phyloP scores from a whole-genome alignment of 2,888 invertebrate species.

The Nymphalis urticae region DNA sequence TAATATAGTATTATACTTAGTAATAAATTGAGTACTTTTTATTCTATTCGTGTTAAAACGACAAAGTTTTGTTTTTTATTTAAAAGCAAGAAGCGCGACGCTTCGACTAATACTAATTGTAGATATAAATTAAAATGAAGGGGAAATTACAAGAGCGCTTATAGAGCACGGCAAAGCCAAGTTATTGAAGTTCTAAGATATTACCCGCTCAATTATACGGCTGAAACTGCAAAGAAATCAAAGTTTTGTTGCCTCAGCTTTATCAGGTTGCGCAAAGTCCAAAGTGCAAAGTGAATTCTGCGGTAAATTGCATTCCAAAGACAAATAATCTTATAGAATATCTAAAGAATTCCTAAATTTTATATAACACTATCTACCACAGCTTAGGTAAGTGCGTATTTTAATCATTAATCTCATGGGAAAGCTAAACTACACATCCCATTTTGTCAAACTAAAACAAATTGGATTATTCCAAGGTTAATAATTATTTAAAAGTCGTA shows the following conservation, averaged over 20 bases:
- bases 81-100: conserved; percentile 3
- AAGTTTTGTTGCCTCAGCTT: conserved; percentile 49
- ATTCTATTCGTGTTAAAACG: too few species aligned
- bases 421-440: too few species aligned
- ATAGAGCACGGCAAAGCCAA: conserved; percentile 25
- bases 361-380: conserved; percentile 22
- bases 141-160: conserved; percentile 25
- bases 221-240: conserved; percentile 43
- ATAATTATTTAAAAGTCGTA: too few species aligned
- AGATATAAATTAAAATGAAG: conserved; percentile 23
- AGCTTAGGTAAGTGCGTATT: not conserved
- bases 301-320: conserved; percentile 61
- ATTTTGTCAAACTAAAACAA: too few species aligned
- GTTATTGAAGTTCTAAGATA: conserved; percentile 33
- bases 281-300: conserved; percentile 55
- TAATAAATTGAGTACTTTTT: too few species aligned
- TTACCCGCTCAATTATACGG: conserved; percentile 41
- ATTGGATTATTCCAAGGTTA: too few species aligned
- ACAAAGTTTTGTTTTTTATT: conserved; percentile 10
- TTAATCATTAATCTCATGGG: not conserved
- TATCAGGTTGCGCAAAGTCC: conserved; percentile 50
- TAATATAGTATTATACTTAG: too few species aligned
- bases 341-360: conserved; percentile 60
- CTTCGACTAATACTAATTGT: conserved; percentile 13
- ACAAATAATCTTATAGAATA: conserved; percentile 64